Evolutionary conservation across 2,888 invertebrate genomes (phyloP), one percentile per base, ranked within the genome.

Genomic region (Rhamphomyia laevipes): DNA sequence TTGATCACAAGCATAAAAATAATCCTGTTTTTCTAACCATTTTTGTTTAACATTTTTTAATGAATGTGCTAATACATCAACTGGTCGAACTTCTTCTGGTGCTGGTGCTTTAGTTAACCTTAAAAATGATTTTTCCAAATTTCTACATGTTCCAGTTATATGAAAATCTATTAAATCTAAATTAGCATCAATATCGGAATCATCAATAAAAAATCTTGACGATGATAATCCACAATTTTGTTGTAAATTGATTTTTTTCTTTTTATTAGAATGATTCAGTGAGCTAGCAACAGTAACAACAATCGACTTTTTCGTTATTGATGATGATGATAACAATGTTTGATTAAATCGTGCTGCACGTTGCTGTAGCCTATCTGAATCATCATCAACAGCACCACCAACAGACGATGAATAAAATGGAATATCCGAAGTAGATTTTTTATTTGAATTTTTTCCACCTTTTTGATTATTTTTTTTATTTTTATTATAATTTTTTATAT

Each of bases 1-100:
- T 73, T 99, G 99, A 77, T 97, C 96, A 75, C 96, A 97, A 52
- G 92, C 88, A 75, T 94, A 97, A 72, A 82, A 84, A 72, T 99
- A 99, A 73, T 99, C 95, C 64, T 85, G 85, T 62, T 85, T 89
- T 50, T 81, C 77, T 56, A 84, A 78, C 94, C 97, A 99, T 61
- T 86, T 84, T 43, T 82, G 77, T 72, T 95, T 93, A 12, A 97
- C 95, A 74, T 89, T 86, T 64, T 80, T 81, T 62, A 99, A 76
- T 43, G 97, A 88, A 65, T 80, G 81, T 60, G 77, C 77, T 53
- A 99, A 77, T 44, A 99, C 84, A 65, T 82, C 77, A 59, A 87
- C 82, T 57, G 99, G 97, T 54, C 99, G 80, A 53, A 99, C 91
- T 66, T 89, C 87, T 66, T 84, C 81, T 42, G 93, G 80, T 67